Percentiles rank a stretch among this genome's conserved stretches.
phyloP scores from a whole-genome alignment of 2,888 invertebrate genomes.

The Drosophila austrosaltans region DNA sequence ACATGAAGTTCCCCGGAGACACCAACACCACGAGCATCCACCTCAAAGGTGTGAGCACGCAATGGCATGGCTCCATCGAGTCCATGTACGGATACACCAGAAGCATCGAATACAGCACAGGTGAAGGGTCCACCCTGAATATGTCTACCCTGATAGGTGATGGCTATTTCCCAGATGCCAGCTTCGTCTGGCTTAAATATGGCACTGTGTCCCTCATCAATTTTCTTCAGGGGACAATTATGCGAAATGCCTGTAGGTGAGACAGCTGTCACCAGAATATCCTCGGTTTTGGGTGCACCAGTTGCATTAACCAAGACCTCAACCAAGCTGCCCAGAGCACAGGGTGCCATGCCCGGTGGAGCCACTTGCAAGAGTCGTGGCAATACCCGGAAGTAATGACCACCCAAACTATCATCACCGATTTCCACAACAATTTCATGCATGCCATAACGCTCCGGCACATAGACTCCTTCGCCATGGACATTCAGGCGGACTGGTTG shows the following conservation, averaged over 20 bases:
- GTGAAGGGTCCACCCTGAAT: constrained; percentile 98
- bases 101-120: constrained; percentile 97
- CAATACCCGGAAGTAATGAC: constrained; percentile 93
- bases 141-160: constrained; percentile 97
- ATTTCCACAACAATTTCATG: constrained; percentile 90
- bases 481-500: constrained; percentile 87
- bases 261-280: constrained; percentile 95
- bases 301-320: constrained; percentile 96
- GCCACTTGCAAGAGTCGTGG: constrained; percentile 94
- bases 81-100: constrained; percentile 92
- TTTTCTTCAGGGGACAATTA: constrained; percentile 92
- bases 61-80: constrained; percentile 93
- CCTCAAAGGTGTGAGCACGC: constrained; percentile 93
- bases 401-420: constrained; percentile 86
- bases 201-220: constrained; percentile 96
- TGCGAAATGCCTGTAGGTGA: constrained; percentile 94
- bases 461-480: constrained; percentile 92
- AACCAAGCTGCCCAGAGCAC: constrained; percentile 96
- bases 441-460: constrained; percentile 96
- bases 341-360: constrained; percentile 97
- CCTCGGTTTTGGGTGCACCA: constrained; percentile 90
- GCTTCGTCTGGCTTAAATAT: constrained; percentile 99
- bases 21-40: constrained; percentile 90
- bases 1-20: constrained; percentile 94
- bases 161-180: constrained; percentile 98